Conservation (phyloP, 2,888 invertebrate species). For the Melanophora roralis region DNA sequence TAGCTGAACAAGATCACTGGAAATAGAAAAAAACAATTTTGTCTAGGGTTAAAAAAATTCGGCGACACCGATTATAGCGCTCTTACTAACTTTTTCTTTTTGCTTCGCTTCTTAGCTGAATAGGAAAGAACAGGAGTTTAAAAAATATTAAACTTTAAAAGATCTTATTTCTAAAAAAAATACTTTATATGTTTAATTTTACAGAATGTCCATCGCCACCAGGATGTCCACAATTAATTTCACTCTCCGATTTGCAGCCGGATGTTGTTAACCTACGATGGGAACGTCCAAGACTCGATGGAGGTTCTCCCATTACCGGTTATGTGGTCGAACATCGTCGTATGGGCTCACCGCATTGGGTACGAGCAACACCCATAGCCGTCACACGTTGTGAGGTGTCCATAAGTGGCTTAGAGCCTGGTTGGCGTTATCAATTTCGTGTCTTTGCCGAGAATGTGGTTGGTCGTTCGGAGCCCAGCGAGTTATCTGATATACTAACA, state of each 20-base stretch:
- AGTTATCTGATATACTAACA: slow-evolving; percentile 90
- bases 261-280: slow-evolving; percentile 90
- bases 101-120: no score
- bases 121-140: no score
- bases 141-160: no score
- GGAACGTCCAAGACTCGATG: slow-evolving; percentile 89
- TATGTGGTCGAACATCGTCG: slow-evolving; percentile 88
- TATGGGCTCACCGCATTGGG: slow-evolving; percentile 89
- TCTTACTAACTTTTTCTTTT: no score
- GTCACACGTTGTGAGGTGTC: slow-evolving; percentile 86
- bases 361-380: slow-evolving; percentile 86
- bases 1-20: no score
- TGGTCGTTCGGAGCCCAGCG: slow-evolving; percentile 90
- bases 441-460: slow-evolving; percentile 94
- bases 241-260: slow-evolving; percentile 85
- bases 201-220: slow-evolving; percentile 86
- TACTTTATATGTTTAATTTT: no score
- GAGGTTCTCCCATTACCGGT: slow-evolving; percentile 90
- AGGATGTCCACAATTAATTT: slow-evolving; percentile 88
- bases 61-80: no score
- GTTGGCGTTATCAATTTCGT: slow-evolving; percentile 93
- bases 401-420: slow-evolving; percentile 89
- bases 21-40: no score
- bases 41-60: no score
- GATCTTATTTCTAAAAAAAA: no score